A percentile compares a stretch with the other conserved stretches of the same genome.
phyloP scores from a whole-genome alignment of 2,888 invertebrate species.

The Cephalotes varians region DNA sequence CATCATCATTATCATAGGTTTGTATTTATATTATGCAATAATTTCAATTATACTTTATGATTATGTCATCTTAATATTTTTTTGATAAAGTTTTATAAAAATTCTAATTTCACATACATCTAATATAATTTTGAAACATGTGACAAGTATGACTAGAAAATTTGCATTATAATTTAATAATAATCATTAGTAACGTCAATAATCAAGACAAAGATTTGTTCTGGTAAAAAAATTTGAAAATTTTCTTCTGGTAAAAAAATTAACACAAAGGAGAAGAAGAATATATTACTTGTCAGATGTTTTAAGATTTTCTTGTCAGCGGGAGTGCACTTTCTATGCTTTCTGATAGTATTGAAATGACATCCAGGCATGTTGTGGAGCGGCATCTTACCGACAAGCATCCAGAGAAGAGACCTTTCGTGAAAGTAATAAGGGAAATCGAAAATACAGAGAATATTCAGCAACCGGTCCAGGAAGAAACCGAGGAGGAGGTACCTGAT shows the following conservation, averaged over 20 bases:
- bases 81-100: neutral
- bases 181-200: neutral
- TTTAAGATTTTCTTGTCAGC: slow-evolving; percentile 36
- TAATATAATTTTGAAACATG: slow-evolving; percentile 48
- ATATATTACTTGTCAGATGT: slow-evolving; percentile 68
- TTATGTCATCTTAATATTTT: neutral
- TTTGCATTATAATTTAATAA: neutral
- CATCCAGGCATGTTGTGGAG: slow-evolving; percentile 87
- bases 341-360: slow-evolving; percentile 76
- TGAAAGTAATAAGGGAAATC: slow-evolving; percentile 86
- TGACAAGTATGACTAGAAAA: slow-evolving; percentile 35
- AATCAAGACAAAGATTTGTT: neutral
- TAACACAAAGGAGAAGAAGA: slow-evolving; percentile 41
- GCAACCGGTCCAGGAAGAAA: slow-evolving; percentile 77
- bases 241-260: neutral
- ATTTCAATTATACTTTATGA: neutral
- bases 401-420: slow-evolving; percentile 86
- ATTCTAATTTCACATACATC: neutral
- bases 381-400: slow-evolving; percentile 90
- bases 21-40: slow-evolving; percentile 50
- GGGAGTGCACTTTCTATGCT: slow-evolving; percentile 64
- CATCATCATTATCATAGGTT: slow-evolving; percentile 89
- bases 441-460: slow-evolving; percentile 80
- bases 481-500: slow-evolving; percentile 77
- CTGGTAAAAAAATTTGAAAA: too few relatives aligned